These are phyloP conservation scores for Caenorhabditis parvicauda DNA, from an alignment of 2,888 invertebrate genomes.

Conservation along the genomic window DNA sequence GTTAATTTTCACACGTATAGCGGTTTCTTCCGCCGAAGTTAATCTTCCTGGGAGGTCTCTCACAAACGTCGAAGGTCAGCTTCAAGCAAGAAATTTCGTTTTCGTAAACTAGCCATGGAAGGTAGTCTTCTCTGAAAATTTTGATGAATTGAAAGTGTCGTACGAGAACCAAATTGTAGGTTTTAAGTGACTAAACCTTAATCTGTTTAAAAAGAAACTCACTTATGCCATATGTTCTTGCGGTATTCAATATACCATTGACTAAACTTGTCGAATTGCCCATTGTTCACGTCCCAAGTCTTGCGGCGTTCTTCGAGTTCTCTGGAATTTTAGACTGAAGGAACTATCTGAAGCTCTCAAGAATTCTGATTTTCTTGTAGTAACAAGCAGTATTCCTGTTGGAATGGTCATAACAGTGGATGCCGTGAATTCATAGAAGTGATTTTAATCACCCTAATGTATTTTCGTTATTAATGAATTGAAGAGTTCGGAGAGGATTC, in stretches of 20 bases:
- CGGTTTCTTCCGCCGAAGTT: conserved; percentile 46
- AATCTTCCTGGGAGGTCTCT: conserved; percentile 50
- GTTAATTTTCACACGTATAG: conserved; percentile 51
- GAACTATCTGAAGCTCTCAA: neutral
- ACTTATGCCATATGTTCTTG: conserved; percentile 61
- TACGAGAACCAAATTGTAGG: neutral
- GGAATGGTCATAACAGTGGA: neutral
- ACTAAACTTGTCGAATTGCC: conserved; percentile 60
- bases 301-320: conserved; percentile 44
- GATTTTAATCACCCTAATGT: neutral
- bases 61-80: conserved; percentile 62
- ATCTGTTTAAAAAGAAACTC: conserved; percentile 6
- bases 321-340: conserved; percentile 13
- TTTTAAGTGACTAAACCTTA: neutral
- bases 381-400: neutral
- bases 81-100: conserved; percentile 62
- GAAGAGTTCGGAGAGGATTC: too few species aligned
- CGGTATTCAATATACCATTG: conserved; percentile 62
- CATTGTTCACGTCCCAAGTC: conserved; percentile 60
- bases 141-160: too few species aligned
- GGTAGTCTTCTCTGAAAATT: conserved; percentile 61
- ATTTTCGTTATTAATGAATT: too few species aligned
- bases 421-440: neutral
- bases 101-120: conserved; percentile 62
- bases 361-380: neutral